Evolutionary conservation across 2,113 vertebrate species (phyloP).

Genomic region (Phoenicopterus ruber): DNA sequence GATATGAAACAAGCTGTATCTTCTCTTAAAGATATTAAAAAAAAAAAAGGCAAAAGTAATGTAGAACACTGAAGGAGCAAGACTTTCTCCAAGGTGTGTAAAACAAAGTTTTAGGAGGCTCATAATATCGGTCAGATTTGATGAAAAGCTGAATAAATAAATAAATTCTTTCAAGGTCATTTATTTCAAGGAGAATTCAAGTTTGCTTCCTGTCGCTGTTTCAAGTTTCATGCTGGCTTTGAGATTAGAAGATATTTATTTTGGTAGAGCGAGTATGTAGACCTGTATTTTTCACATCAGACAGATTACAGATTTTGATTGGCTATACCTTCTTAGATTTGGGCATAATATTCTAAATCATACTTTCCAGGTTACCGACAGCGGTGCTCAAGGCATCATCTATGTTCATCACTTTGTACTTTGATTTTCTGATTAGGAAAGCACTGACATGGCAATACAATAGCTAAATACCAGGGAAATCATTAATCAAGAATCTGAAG

Average conservation of each 20-base stretch:
- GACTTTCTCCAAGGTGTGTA: neutral
- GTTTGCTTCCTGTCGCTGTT: neutral
- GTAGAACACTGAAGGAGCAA: neutral
- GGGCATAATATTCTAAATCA: neutral
- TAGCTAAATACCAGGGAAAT: neutral
- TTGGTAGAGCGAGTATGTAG: neutral
- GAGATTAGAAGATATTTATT: neutral
- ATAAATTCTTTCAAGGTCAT: neutral
- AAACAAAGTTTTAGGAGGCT: neutral
- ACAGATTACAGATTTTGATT: neutral
- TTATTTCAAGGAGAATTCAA: neutral
- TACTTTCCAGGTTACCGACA: neutral
- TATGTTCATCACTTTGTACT: neutral
- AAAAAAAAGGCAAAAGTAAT: neutral
- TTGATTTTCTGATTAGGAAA: constrained; percentile 38
- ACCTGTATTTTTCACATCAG: neutral
- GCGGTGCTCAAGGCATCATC: neutral
- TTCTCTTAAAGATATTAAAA: neutral
- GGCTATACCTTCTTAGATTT: neutral
- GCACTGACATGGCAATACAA: neutral
- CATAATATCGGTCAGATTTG: neutral
- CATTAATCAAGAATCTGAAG: neutral
- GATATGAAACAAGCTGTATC: neutral
- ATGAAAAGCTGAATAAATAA: neutral
- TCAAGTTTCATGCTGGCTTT: neutral